Base-by-base conservation (phyloP, 2,113 vertebrate species). In the Microcebus murinus region DNA sequence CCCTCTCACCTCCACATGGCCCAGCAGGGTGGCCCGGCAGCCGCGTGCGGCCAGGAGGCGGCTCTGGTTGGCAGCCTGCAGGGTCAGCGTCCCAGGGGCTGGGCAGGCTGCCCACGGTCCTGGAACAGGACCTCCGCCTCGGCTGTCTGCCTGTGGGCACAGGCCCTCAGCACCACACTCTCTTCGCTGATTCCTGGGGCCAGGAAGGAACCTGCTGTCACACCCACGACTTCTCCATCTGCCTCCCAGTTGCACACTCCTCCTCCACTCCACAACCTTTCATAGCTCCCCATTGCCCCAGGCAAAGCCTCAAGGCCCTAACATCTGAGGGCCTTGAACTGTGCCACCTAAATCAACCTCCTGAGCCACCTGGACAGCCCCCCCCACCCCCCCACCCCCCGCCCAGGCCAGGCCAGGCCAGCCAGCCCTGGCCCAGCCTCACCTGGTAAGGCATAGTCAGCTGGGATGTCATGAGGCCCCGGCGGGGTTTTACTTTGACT, bases 11-110 rank as follows among this genome's bases (percentile, higher is more conserved):
- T 98, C 97, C 83, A 67, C 13, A 4, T 73, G 92, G 77, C 87
- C 73, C 96, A 97, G 1, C 25, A 96, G 52, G 80, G 98, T 94
- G 80, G 97, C 97, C 25, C 98, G 99, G 45, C 91, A 81, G 91
- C 99, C 98, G 0, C 91, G 97, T 0, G 98, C 99, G 25, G 74
- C 95, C 89, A 99, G 93, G 36, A 39, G 97, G 83, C 99, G 97
- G 84, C 96, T 99, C 94, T 98, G 98, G 97, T 99, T 98, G 96
- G 90, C 97, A 27, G 96, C 97, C 88, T 97, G 97, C 11, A 98
- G 85, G 45, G 97, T 98, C 45, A 99, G 55, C 85, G 91, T 21
- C 97, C 98, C 68, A 99, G 42, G 1, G 94, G 95, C 87, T 98
- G 98, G 2, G 76, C 93, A 25, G 95, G 97, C 73, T 90, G 91